Evolutionary conservation across 2,797 vertebrate species (phyloP).

Genomic region (Ctenopoma multispine): DNA sequence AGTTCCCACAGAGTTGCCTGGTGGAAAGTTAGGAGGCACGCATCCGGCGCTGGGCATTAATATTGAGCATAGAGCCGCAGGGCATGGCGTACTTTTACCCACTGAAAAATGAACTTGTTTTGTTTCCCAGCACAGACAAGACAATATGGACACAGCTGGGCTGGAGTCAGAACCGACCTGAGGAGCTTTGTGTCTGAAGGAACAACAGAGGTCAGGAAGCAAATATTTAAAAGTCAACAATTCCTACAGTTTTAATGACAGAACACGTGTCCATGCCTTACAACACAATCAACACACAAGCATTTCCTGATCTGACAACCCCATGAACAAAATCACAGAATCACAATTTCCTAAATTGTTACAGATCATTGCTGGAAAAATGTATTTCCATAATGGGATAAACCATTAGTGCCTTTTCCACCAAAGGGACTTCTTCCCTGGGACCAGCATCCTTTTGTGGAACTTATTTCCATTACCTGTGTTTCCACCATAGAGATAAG

Average conservation of each 20-base stretch:
- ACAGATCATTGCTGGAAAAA: no score
- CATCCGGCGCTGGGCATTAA: constrained; percentile 42
- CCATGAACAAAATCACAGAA: no score
- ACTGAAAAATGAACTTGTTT: constrained; percentile 17
- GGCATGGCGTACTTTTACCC: constrained; percentile 30
- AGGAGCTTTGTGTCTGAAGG: constrained; percentile 17
- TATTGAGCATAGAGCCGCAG: constrained; percentile 49
- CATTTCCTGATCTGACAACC: not conserved
- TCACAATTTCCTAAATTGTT: not conserved
- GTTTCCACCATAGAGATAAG: no score
- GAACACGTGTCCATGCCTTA: not conserved
- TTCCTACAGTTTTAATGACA: no score
- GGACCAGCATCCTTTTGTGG: no score
- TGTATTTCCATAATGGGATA: no score
- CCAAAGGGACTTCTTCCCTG: no score
- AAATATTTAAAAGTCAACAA: not conserved
- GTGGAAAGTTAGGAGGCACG: constrained; percentile 29
- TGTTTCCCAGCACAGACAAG: constrained; percentile 5
- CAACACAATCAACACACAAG: not conserved
- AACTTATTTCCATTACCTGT: no score
- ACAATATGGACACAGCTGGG: constrained; percentile 28
- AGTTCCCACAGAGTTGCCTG: constrained; percentile 50
- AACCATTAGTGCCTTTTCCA: no score
- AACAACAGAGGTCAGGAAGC: not conserved
- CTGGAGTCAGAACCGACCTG: constrained; percentile 1